Evolutionary conservation across 2,888 invertebrate species (phyloP), one percentile per base, ranked within the genome.

Genomic region (Criorhina ranunculi): DNA sequence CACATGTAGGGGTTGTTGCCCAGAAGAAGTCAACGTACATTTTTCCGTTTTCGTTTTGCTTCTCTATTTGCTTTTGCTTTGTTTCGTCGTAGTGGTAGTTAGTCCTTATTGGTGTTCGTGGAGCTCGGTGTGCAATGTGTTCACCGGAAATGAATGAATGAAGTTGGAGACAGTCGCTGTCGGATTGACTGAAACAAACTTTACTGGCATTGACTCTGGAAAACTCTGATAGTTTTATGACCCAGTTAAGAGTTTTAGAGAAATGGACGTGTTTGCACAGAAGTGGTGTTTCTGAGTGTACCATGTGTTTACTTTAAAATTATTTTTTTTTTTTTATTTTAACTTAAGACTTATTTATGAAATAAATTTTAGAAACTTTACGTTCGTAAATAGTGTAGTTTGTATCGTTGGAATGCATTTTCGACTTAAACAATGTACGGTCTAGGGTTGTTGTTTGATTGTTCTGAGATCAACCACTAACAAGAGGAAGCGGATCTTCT

Each of bases 111-210:
- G 29, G 29, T 46, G 24, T 4, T 33, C 33, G 44, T 53, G 35
- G 35, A 64, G 55, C 24, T n/a, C 15, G n/a, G 37, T 24, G 24
- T 24, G 24, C 0, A 62, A 81, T 40, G 40, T 76, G 24, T 62
- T 55, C 72, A 78, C 77, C 72, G 82, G 82, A 83, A 67, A 62
- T 62, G 67, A 73, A 55, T 66, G 82, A 83, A 73, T 70, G 64
- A 76, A 76, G 81, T 70, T 51, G 70, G 64, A 55, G 81, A 76
- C 70, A 70, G 76, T 59, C 44, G 69, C 55, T 44, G 42, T 46
- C 37, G 57, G 70, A 76, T 67, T 70, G 72, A 82, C 77, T 69
- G 29, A 37, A 60, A 33, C 42, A 40, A 37, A 44, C 66, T 51
- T 82, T 64, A 70, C 40, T 72, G 64, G 55, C 40, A 40, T 69